Conservation (phyloP, 2,113 vertebrate genomes). For the Peromyscus polionotus region DNA sequence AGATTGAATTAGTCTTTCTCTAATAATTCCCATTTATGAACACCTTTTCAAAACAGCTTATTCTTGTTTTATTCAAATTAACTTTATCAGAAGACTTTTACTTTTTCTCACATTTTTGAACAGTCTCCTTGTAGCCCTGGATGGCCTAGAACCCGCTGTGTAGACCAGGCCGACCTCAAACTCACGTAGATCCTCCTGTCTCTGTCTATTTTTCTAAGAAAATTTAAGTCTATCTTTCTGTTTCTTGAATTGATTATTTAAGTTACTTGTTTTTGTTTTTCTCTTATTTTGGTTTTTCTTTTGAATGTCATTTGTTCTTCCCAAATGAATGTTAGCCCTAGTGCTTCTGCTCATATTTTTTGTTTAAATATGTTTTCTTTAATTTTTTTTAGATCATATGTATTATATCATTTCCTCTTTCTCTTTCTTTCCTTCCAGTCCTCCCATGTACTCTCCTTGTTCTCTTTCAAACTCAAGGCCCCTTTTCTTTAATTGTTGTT, state of each 20-base stretch:
- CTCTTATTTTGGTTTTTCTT: neutral
- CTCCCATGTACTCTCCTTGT: neutral
- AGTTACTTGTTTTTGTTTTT: neutral
- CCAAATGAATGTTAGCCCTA: neutral
- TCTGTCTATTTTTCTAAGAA: neutral
- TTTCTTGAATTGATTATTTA: neutral
- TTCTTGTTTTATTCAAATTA: slow-evolving; percentile 11
- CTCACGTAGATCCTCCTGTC: neutral
- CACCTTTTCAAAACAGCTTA: neutral
- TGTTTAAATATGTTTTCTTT: neutral
- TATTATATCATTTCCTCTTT: neutral
- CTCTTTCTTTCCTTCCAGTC: neutral
- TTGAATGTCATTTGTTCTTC: slow-evolving; percentile 6
- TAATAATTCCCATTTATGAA: neutral
- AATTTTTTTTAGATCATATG: neutral
- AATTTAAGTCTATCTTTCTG: neutral
- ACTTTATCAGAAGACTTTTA: neutral
- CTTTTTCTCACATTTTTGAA: neutral
- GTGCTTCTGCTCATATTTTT: neutral
- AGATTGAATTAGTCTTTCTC: neutral
- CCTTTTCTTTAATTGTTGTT: neutral
- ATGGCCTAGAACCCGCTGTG: neutral
- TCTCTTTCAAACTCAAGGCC: neutral
- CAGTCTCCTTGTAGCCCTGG: neutral
- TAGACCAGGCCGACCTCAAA: neutral